A percentile compares a stretch with the other conserved stretches of the same genome.
phyloP scores from a whole-genome alignment of 2,113 vertebrate species.

The Atlantisia rogersi region DNA sequence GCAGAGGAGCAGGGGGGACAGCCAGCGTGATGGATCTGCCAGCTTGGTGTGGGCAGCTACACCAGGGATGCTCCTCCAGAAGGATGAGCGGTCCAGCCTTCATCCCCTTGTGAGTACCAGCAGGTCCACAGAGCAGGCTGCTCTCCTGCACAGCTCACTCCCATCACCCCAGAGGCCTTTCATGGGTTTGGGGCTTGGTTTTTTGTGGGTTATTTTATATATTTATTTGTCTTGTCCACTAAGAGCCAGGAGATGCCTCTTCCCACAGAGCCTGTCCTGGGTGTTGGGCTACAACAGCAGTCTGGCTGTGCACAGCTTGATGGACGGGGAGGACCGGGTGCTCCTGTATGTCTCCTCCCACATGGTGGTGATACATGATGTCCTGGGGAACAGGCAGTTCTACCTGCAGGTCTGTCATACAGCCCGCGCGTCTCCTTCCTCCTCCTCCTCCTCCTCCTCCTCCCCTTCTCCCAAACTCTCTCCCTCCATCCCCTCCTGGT shows the following conservation, averaged over 20 bases:
- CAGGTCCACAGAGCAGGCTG: rapidly evolving
- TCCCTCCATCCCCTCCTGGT: neutral
- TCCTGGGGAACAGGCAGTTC: slow-evolving; percentile 76
- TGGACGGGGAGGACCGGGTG: slow-evolving; percentile 77
- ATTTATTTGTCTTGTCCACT: rapidly evolving
- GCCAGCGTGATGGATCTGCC: neutral
- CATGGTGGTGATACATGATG: slow-evolving; percentile 81
- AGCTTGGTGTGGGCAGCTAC: slow-evolving; percentile 73
- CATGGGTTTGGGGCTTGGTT: neutral
- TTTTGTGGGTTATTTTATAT: neutral
- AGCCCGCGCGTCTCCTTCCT: rapidly evolving
- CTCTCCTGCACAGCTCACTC: rapidly evolving
- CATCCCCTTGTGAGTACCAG: slow-evolving; percentile 81
- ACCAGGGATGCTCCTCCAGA: slow-evolving; percentile 69
- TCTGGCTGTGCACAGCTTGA: slow-evolving; percentile 83
- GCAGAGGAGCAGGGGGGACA: neutral
- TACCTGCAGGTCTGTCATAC: slow-evolving; percentile 82
- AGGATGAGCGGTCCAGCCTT: neutral
- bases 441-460: neutral
- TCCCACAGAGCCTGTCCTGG: slow-evolving; percentile 83
- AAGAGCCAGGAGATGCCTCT: neutral
- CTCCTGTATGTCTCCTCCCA: slow-evolving; percentile 82
- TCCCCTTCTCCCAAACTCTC: neutral
- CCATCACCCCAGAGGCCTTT: neutral
- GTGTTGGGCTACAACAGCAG: slow-evolving; percentile 84